Percentiles rank a stretch among this genome's conserved stretches.
These are phyloP conservation scores for Ranitomeya variabilis DNA, from an alignment of 2,113 vertebrate genomes.

Conservation along the genomic window DNA sequence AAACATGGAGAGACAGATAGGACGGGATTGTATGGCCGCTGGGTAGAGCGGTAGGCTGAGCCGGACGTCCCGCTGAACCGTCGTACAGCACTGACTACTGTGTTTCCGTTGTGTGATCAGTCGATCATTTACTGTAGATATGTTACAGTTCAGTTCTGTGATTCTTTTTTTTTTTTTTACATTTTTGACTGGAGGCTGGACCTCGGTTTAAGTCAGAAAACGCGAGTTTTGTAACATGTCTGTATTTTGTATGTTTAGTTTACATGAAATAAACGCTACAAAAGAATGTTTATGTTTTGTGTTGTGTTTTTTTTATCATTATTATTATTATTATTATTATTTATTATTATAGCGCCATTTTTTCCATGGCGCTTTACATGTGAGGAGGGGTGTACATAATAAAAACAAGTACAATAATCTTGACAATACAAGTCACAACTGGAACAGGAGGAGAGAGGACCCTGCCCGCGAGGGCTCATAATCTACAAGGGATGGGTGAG, in stretches of 20 bases:
- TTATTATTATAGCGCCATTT: no score
- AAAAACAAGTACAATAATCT: no score
- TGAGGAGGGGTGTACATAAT: no score
- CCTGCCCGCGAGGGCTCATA: no score
- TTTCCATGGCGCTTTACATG: no score
- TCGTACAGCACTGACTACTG: conserved; percentile 33
- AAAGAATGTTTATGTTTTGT: conserved; percentile 9
- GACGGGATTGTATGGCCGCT: not conserved
- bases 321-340: no score
- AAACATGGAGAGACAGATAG: not conserved
- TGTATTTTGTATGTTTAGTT: conserved; percentile 58
- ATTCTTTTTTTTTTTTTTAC: conserved; percentile 62
- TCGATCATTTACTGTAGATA: conserved; percentile 14
- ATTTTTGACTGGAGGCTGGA: conserved; percentile 76
- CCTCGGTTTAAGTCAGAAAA: conserved; percentile 72
- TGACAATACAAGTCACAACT: no score
- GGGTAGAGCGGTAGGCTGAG: not conserved
- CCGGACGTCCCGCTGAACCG: not conserved
- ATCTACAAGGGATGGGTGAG: no score
- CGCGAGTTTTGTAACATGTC: conserved; percentile 64
- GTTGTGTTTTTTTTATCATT: not conserved
- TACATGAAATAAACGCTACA: conserved; percentile 54
- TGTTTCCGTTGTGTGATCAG: conserved; percentile 3
- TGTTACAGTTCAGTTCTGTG: conserved; percentile 16
- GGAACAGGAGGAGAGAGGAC: no score